Evolutionary conservation across 1,140 invertebrate species (phyloP).

Genomic region (Papilio aristodemus): DNA sequence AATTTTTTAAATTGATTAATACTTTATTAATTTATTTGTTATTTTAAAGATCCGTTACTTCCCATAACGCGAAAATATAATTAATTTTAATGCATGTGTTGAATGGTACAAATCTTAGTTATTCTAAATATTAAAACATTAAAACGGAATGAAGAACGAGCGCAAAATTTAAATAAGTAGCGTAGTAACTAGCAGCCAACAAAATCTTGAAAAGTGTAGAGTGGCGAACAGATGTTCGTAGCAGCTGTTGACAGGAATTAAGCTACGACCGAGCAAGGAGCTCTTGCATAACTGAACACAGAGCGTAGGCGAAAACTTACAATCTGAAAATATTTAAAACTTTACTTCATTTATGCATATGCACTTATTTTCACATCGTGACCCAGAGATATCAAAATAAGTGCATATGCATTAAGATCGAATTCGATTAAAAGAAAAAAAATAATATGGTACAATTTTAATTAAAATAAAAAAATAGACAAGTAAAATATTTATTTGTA

Average conservation of each 20-base stretch:
- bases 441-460: too few species aligned
- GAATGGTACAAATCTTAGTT: neutral
- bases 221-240: slow-evolving; percentile 7
- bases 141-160: neutral
- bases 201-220: slow-evolving; percentile 15
- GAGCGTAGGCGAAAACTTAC: slow-evolving; percentile 2
- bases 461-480: too few species aligned
- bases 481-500: too few species aligned
- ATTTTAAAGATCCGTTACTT: too few species aligned
- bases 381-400: too few species aligned
- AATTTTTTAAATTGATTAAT: too few species aligned
- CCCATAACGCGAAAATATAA: too few species aligned
- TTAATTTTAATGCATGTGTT: too few species aligned
- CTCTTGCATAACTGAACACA: neutral
- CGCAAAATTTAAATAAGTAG: neutral
- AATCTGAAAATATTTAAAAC: neutral
- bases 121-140: neutral
- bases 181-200: neutral
- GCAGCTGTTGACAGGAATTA: slow-evolving; percentile 19
- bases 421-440: too few species aligned
- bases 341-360: neutral
- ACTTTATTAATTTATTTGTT: too few species aligned
- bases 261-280: slow-evolving; percentile 3
- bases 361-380: neutral
- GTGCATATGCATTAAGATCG: too few species aligned